Evolutionary conservation across 1,140 invertebrate genomes (phyloP), one percentile per base, ranked within the genome.

Genomic region (Marisa cornuarietis): DNA sequence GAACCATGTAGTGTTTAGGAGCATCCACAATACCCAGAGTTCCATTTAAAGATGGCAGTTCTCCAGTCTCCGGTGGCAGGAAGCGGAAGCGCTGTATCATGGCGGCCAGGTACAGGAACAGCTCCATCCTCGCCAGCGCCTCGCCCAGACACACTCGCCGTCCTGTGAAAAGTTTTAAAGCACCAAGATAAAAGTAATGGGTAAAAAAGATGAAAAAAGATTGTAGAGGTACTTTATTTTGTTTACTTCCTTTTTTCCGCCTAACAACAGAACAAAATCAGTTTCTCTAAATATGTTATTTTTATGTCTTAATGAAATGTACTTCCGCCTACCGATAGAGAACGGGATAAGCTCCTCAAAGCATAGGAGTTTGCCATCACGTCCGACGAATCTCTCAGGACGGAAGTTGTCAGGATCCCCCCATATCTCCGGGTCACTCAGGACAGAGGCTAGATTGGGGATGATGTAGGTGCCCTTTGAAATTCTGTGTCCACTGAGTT

Each of bases 391-490:
- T 71, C 95, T 90, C 81, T 95, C 94, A 0, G 95, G 95, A 4
- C 93, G 89, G 82, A 95, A 96, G 49, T 92, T 90, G 63, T 94
- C 90, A 0, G 95, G 95, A 87, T 95, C 93, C 2, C 92, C 91
- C 95, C 95, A 96, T 4, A 87, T 24, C 24, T 87, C 85, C 0
- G 86, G 83, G 82, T 92, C 91, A 49, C 87, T 86, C 76, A 88
- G 85, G 20, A 88, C 85, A 18, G 84, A 87, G 76, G 88, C 87
- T 16, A 90, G 71, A 78, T 92, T 91, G 9, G 89, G 86, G 0
- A 91, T 81, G 13, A 92, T 84, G 6, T 88, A 83, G 18, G 90
- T 82, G 61, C 85, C 88, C 72, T 86, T 85, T 11, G 90, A 91
- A 62, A 92, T 87, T 7, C 79, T 58, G 77, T 86, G 91, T 9